phyloP scores from a whole-genome alignment of 2,888 invertebrate genomes.

The Orchesellides sinensis region DNA sequence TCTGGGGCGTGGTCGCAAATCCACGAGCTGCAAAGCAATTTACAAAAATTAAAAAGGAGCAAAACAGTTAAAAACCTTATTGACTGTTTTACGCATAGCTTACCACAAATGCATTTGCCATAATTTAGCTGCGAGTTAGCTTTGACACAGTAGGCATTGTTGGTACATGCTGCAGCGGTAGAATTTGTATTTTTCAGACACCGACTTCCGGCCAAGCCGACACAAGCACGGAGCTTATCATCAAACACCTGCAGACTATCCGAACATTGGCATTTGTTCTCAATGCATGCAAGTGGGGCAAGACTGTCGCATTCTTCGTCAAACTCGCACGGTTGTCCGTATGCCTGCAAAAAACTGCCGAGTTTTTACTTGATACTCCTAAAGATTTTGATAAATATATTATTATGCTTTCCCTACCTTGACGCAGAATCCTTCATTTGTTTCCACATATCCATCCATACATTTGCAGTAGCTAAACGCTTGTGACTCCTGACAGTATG shows the following conservation, averaged over 20 bases:
- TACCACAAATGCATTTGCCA: constrained; percentile 68
- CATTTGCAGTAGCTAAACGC: constrained; percentile 66
- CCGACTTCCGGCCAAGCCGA: constrained; percentile 57
- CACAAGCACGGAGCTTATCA: constrained; percentile 60
- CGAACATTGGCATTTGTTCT: constrained; percentile 64
- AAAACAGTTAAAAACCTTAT: no score
- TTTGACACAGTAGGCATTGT: constrained; percentile 65
- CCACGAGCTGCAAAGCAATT: no score
- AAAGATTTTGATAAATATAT: not conserved
- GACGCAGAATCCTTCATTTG: constrained; percentile 60
- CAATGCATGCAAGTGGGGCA: constrained; percentile 65
- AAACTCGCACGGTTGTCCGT: constrained; percentile 47
- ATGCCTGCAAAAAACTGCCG: not conserved
- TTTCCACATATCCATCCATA: constrained; percentile 62
- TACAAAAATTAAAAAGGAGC: no score
- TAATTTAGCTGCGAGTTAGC: constrained; percentile 59
- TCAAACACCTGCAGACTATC: constrained; percentile 57
- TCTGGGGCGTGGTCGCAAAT: constrained; percentile 26
- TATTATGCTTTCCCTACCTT: constrained; percentile 4
- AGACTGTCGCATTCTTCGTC: constrained; percentile 69
- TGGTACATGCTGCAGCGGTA: constrained; percentile 55
- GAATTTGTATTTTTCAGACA: constrained; percentile 63
- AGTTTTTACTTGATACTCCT: no score
- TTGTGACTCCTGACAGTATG: constrained; percentile 59
- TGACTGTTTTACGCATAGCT: no score